Percentiles rank a stretch among this genome's conserved stretches.
Conservation (phyloP, 2,888 invertebrate species). For the Nephrotoma appendiculata region DNA sequence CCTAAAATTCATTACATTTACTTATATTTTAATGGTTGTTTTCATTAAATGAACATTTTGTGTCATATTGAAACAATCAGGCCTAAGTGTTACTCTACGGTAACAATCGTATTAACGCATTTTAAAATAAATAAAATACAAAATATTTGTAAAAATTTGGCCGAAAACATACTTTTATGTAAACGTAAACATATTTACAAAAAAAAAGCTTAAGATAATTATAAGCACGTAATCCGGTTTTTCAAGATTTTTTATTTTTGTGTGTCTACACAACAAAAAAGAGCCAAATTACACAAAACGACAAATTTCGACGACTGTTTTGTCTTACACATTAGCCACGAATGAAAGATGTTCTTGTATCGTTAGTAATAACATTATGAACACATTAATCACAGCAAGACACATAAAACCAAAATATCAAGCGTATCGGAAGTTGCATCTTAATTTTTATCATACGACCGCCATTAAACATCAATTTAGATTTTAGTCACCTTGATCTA, state of each 20-base stretch:
- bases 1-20: too few relatives aligned
- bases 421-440: background rate
- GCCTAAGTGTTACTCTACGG: background rate
- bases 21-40: too few relatives aligned
- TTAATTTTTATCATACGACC: background rate
- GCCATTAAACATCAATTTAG: background rate
- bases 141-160: background rate
- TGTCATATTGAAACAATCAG: background rate
- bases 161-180: background rate
- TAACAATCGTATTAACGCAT: background rate
- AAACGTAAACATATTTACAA: background rate
- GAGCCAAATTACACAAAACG: background rate
- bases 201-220: background rate
- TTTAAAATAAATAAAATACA: background rate
- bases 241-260: background rate
- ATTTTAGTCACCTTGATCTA: background rate
- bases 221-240: background rate
- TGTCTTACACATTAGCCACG: background rate
- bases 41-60: too few relatives aligned
- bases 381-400: background rate
- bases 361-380: background rate
- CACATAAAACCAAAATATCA: background rate
- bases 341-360: background rate
- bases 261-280: background rate
- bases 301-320: background rate